Base-by-base conservation (phyloP, 2,888 invertebrate genomes). In the Nymphalis urticae region DNA sequence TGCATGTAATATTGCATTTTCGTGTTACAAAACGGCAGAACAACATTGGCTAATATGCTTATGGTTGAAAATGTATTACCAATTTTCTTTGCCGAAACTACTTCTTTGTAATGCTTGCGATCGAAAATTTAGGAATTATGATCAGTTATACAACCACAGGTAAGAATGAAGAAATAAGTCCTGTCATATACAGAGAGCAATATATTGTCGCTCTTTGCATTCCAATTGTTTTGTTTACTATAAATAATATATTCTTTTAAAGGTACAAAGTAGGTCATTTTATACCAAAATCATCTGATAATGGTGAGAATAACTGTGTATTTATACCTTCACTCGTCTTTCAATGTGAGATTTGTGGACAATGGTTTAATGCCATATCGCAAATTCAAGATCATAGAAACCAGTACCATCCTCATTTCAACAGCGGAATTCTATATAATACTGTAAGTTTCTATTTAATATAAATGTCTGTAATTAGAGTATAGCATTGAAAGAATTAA, bases 101-200 rank as follows among this genome's bases (percentile, higher is more conserved):
- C 78, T 92, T 50, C 79, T 92, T 6, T 93, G 93, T 77, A 91
- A 92, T 79, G 84, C 85, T 60, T 93, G 93, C 78, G 92, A 93
- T 75, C 82, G 91, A 16, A 92, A 92, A 77, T 93, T 93, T 76
- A 83, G 87, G 67, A 91, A 85, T 75, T 92, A 92, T 76, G 91
- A 93, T 67, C 91, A 91, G 74, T 78, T 93, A 50, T 93, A 93
- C 74, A 89, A 86, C 73, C 93, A 93, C 77, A 89, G 93, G 93
- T 92, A 75, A 73, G 73, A 66, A 36, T 62, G 13, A 21, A 8
- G 0, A 54, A 17, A 7, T 50, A 19, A 48, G 4, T 42, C 3
- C 13, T 50, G 19, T 50, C 21, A 3, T 48, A 50, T 24, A 19
- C n/a, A n/a, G 59, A 10, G 2, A 2, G 13, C 42, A 42, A 13